A percentile compares a stretch with the other conserved stretches of the same genome.
Evolutionary conservation across 2,888 invertebrate species (phyloP).

Genomic region (Frankliniella fusca): DNA sequence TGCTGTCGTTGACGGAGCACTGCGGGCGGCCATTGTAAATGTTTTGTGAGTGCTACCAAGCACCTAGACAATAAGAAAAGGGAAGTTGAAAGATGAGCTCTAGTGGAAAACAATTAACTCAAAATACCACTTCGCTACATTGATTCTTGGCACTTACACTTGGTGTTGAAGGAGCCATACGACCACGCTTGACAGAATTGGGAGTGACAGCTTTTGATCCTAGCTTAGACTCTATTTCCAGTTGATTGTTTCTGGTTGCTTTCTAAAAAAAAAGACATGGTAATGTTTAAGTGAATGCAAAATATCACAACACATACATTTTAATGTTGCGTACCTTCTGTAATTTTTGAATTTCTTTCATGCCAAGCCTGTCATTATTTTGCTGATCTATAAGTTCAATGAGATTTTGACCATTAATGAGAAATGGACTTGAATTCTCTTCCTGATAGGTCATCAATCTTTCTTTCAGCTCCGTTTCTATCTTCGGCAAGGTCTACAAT

Average conservation of each 20-base stretch:
- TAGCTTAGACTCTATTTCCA: background rate
- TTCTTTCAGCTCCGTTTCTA: background rate
- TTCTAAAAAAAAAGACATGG: background rate
- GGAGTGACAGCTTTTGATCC: background rate
- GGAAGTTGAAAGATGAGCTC: background rate
- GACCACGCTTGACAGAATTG: background rate
- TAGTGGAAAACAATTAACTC: too few species aligned
- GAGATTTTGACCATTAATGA: background rate
- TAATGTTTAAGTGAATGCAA: background rate
- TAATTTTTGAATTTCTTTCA: background rate
- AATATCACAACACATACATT: background rate
- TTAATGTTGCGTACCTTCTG: background rate
- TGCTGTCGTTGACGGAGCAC: background rate
- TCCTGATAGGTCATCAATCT: background rate
- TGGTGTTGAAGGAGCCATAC: background rate
- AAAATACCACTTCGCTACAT: too few species aligned
- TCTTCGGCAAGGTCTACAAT: background rate
- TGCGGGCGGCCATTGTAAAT: background rate
- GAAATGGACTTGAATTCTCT: background rate
- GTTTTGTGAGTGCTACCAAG: constrained; percentile 12
- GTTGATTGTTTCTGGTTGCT: background rate
- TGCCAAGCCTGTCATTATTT: background rate
- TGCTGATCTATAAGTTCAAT: background rate
- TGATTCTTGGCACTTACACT: background rate
- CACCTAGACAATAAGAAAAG: background rate